Evolutionary conservation across 2,888 invertebrate genomes (phyloP), one percentile per base, ranked within the genome.

Genomic region (Onthophagus sagittarius): DNA sequence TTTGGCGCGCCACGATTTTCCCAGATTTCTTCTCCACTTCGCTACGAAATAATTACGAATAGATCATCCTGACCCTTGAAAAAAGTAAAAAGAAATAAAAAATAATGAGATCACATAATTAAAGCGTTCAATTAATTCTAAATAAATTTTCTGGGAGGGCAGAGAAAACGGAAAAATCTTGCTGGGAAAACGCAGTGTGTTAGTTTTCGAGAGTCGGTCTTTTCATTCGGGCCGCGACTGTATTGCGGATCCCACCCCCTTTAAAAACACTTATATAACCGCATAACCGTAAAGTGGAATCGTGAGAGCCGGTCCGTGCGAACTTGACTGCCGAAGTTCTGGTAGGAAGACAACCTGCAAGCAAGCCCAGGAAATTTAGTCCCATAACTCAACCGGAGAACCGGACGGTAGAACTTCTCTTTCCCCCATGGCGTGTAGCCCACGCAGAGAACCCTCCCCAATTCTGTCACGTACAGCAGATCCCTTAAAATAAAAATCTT

Each of bases 311-410:
- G 65, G 71, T 71, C 62, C 74, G 73, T 70, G 31, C 72, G 70
- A 72, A 67, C 63, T 62, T 69, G 72, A 63, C 73, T 71, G 53
- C 71, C 63, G 67, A 73, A 71, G 65, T 71, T 69, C 70, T 69
- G 63, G 67, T 23, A 75, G 71, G 74, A 75, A 74, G 75, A 73
- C 74, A 74, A 76, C 74, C 73, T 72, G 76, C 70, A 73, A 78
- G 77, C 78, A 77, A 72, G 76, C 76, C 78, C 79, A 53, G 80
- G 80, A 80, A 79, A 79, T 80, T 80, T 78, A 79, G 76, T 77
- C 76, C 76, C 79, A 79, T 80, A 80, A 79, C 76, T 80, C 79
- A 80, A 76, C 53, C 39, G 39, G 39, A 11, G 39, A 11, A 11
- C 39, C 39, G 39, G 74, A 76, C 78, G 77, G 77, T 75, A 76